Percentiles rank a stretch among this genome's conserved stretches.
phyloP scores from a whole-genome alignment of 2,113 vertebrate species.

The Myocastor coypus region DNA sequence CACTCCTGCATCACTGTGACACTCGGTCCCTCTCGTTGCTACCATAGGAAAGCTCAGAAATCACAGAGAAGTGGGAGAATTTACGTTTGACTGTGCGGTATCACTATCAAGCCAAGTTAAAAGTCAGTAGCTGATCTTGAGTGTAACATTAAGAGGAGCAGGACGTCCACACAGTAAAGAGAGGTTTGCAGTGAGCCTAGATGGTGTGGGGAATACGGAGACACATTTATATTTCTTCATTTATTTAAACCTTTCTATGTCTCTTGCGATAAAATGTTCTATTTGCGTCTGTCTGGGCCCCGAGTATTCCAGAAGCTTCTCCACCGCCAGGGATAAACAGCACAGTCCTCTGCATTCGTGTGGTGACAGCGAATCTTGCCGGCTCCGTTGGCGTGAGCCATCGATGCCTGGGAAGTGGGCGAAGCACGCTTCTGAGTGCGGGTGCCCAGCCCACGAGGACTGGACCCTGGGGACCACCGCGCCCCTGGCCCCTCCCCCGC shows the following conservation, averaged over 20 bases:
- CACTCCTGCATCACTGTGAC: not conserved
- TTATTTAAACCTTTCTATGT: not conserved
- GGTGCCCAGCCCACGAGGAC: not conserved
- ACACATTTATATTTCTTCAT: not conserved
- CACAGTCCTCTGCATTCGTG: not conserved
- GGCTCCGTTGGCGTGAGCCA: not conserved
- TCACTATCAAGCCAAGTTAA: not conserved
- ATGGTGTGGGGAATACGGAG: not conserved
- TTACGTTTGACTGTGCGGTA: not conserved
- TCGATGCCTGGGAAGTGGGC: not conserved
- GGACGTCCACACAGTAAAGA: not conserved
- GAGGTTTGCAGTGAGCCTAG: not conserved
- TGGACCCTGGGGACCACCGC: fast-evolving
- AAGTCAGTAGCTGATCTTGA: not conserved
- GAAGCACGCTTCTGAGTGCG: not conserved
- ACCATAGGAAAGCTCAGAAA: not conserved
- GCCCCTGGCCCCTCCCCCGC: not conserved
- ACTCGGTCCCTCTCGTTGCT: not conserved
- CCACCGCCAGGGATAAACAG: not conserved
- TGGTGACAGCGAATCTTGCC: not conserved
- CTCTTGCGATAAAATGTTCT: not conserved
- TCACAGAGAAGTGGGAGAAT: not conserved
- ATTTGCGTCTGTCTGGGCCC: not conserved
- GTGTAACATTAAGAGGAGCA: not conserved
- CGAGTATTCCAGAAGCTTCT: not conserved